phyloP scores from a whole-genome alignment of 2,888 invertebrate species.

The Heliconius erato region DNA sequence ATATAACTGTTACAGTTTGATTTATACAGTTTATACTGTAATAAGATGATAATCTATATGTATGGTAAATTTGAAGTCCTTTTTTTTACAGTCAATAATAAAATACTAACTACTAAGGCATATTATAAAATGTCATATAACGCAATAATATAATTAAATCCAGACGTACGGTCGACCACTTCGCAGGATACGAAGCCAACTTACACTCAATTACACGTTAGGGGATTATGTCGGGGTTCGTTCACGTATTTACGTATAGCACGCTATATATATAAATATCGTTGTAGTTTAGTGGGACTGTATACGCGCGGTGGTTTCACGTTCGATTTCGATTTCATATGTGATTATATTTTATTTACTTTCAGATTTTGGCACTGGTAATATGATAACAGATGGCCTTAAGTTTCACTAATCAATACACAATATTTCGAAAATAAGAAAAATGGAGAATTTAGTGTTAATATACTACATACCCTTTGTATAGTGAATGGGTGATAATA shows the following conservation, averaged over 20 bases:
- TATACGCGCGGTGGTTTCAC: not conserved
- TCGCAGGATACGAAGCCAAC: constrained; percentile 8
- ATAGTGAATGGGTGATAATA: too few species aligned
- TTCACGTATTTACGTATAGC: constrained; percentile 4
- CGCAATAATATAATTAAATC: constrained; percentile 1
- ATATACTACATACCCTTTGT: too few species aligned
- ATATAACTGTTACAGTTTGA: too few species aligned
- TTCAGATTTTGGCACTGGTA: not conserved
- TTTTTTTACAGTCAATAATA: too few species aligned
- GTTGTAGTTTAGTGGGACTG: not conserved
- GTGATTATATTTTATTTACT: not conserved
- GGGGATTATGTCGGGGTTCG: constrained; percentile 11
- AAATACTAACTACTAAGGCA: too few species aligned
- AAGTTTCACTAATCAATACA: too few species aligned
- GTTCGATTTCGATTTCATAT: not conserved
- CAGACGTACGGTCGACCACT: not conserved
- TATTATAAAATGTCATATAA: not conserved
- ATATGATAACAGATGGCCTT: too few species aligned
- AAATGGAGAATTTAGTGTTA: too few species aligned
- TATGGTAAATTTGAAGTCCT: too few species aligned
- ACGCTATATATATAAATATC: not conserved
- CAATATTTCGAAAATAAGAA: too few species aligned
- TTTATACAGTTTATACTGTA: too few species aligned
- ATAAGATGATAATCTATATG: too few species aligned
- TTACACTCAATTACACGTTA: constrained; percentile 29